Evolutionary conservation across 2,113 vertebrate genomes (phyloP), one percentile per base, ranked within the genome.

Genomic region (Tretioscincus oriximinensis): DNA sequence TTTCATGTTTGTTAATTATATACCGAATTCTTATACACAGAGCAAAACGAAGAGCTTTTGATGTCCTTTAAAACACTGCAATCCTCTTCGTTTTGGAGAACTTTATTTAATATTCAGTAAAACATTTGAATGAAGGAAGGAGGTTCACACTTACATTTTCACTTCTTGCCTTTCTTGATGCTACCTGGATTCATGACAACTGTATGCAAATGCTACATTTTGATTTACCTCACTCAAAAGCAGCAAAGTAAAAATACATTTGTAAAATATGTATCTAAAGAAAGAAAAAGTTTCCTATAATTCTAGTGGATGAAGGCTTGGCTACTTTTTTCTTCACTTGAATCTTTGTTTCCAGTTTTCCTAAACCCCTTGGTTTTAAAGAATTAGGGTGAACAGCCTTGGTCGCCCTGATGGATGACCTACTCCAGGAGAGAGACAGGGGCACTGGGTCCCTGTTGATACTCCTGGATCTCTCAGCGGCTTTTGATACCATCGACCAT

Each of bases 361-460:
- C 65, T 76, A 68, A 81, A 81, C 60, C 75, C 67, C 75, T 45
- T 81, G 58, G 28, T 68, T 72, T 75, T 16, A 80, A 73, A 80
- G 78, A 54, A 12, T 22, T 72, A 0, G n/a, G 14, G 47, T 81
- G 82, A 65, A 81, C n/a, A n/a, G n/a, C n/a, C n/a, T n/a, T n/a
- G n/a, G n/a, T n/a, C n/a, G n/a, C n/a, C n/a, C n/a, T n/a, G n/a
- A n/a, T n/a, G n/a, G n/a, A n/a, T n/a, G n/a, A n/a, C n/a, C n/a
- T n/a, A n/a, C n/a, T n/a, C n/a, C n/a, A n/a, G n/a, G n/a, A n/a
- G n/a, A n/a, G n/a, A n/a, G n/a, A n/a, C n/a, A n/a, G n/a, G n/a
- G n/a, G n/a, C n/a, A n/a, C n/a, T n/a, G n/a, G n/a, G n/a, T n/a
- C n/a, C n/a, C n/a, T n/a, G n/a, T n/a, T n/a, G n/a, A n/a, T n/a